Evolutionary conservation across 2,888 invertebrate species (phyloP).

Genomic region (Phengaris alcon): DNA sequence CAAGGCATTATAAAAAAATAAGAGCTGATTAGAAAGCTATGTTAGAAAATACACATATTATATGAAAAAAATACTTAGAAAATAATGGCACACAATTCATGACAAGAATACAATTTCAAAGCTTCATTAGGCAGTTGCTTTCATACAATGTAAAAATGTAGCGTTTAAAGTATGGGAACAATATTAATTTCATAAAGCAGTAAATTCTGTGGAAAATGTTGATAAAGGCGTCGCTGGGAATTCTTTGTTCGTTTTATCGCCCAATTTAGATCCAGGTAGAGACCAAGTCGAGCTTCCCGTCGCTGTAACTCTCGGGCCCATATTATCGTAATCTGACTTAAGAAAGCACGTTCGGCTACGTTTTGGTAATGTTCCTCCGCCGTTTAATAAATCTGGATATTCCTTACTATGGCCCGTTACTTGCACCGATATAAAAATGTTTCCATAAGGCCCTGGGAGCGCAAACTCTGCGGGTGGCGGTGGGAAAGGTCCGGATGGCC

Average conservation of each 20-base stretch:
- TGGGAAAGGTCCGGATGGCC: slow-evolving; percentile 63
- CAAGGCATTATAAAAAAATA: background rate
- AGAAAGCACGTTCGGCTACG: slow-evolving; percentile 74
- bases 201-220: slow-evolving; percentile 73
- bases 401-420: slow-evolving; percentile 84
- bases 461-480: slow-evolving; percentile 75
- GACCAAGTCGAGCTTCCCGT: slow-evolving; percentile 93
- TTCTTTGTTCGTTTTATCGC: slow-evolving; percentile 51
- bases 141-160: slow-evolving; percentile 21
- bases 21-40: slow-evolving; percentile 4
- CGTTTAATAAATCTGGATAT: slow-evolving; percentile 88
- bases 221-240: slow-evolving; percentile 53
- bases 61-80: background rate
- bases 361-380: slow-evolving; percentile 70
- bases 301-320: slow-evolving; percentile 93
- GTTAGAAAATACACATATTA: background rate
- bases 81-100: background rate
- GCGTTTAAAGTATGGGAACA: slow-evolving; percentile 26
- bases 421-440: slow-evolving; percentile 92
- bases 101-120: slow-evolving; percentile 13
- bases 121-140: background rate
- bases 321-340: slow-evolving; percentile 90
- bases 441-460: slow-evolving; percentile 79
- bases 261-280: slow-evolving; percentile 80
- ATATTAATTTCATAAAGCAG: slow-evolving; percentile 58